Evolutionary conservation across 2,888 invertebrate genomes (phyloP).

Genomic region (Argyresthia albistria): DNA sequence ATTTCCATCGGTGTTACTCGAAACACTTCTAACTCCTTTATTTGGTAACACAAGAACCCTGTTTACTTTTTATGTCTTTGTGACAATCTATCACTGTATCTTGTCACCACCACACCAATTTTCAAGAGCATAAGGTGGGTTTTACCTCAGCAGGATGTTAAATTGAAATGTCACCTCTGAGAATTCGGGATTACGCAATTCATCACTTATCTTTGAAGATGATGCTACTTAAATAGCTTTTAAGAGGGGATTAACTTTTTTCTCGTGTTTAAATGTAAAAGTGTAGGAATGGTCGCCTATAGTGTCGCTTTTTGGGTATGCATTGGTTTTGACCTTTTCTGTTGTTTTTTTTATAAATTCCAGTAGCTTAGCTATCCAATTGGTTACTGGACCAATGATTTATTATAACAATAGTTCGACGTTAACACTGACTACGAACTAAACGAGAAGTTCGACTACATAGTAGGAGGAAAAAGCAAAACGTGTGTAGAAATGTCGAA

Average conservation of each 20-base stretch:
- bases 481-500: too few relatives aligned
- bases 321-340: too few relatives aligned
- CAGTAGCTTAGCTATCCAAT: too few relatives aligned
- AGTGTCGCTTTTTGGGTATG: neutral
- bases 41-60: conserved; percentile 34
- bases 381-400: too few relatives aligned
- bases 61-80: conserved; percentile 16
- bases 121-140: neutral
- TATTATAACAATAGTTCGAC: too few relatives aligned
- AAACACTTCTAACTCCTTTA: conserved; percentile 42
- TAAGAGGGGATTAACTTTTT: neutral
- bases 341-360: too few relatives aligned
- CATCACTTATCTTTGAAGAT: neutral
- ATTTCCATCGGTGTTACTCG: conserved; percentile 32
- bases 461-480: too few relatives aligned
- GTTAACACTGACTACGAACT: too few relatives aligned
- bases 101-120: neutral
- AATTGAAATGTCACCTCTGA: neutral
- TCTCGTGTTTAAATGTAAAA: neutral
- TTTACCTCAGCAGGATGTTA: neutral
- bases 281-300: neutral
- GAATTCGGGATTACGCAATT: neutral
- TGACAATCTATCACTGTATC: neutral
- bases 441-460: too few relatives aligned
- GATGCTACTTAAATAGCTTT: neutral